Evolutionary conservation across 2,113 vertebrate genomes (phyloP).

Genomic region (Acanthochromis polyacanthus): DNA sequence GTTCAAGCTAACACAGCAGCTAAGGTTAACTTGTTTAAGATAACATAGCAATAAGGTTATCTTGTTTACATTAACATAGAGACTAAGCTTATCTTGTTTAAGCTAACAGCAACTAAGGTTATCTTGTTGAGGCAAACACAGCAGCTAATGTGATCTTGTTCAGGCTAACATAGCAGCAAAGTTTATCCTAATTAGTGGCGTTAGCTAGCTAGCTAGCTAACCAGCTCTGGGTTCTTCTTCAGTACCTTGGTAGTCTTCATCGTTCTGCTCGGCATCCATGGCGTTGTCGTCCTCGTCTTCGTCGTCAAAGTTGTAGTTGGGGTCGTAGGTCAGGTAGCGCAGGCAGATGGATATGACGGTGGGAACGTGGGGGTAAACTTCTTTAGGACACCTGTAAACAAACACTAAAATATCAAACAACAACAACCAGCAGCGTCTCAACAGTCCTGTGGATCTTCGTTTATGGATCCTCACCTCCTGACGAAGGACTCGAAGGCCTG

Average conservation of each 20-base stretch:
- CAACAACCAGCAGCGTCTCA: accelerated
- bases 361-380: slow-evolving; percentile 97
- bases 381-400: slow-evolving; percentile 94
- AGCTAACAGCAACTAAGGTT: too few relatives aligned
- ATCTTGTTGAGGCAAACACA: too few relatives aligned
- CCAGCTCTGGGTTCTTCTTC: not conserved
- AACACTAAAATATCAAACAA: not conserved
- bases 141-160: too few relatives aligned
- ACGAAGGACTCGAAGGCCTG: slow-evolving; percentile 99
- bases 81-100: too few relatives aligned
- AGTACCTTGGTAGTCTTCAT: slow-evolving; percentile 98
- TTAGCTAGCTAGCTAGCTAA: too few relatives aligned
- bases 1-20: too few relatives aligned
- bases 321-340: slow-evolving; percentile 98
- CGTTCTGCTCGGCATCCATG: slow-evolving; percentile 96
- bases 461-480: slow-evolving; percentile 85
- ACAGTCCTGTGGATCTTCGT: not conserved
- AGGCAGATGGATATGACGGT: slow-evolving; percentile 99
- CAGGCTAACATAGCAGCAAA: too few relatives aligned
- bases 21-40: too few relatives aligned
- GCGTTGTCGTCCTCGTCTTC: slow-evolving; percentile 99
- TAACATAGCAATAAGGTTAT: too few relatives aligned
- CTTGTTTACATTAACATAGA: too few relatives aligned
- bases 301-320: slow-evolving; percentile 99
- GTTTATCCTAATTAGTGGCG: too few relatives aligned